phyloP scores from a whole-genome alignment of 2,113 vertebrate genomes.

The Silurus meridionalis region DNA sequence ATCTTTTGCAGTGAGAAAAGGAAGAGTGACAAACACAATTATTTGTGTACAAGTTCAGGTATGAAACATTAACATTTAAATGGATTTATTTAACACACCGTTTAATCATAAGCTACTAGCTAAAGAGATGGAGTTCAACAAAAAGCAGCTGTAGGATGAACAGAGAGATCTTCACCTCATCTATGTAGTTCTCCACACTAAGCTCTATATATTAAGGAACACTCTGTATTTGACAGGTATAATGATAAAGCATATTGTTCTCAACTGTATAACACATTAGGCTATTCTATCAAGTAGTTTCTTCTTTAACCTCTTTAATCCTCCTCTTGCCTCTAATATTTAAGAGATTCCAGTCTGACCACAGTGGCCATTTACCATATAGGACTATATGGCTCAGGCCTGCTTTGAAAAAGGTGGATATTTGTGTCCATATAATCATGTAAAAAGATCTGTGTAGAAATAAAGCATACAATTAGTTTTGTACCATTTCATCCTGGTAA shows the following conservation, averaged over 20 bases:
- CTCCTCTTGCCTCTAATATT: no score
- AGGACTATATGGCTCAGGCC: neutral
- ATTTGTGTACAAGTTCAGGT: neutral
- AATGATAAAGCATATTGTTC: neutral
- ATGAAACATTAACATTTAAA: neutral
- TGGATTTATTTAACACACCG: neutral
- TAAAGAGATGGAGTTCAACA: neutral
- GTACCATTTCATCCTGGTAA: no score
- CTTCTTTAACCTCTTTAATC: neutral
- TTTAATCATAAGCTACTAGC: neutral
- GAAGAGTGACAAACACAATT: neutral
- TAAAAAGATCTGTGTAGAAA: no score
- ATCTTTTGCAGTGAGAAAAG: conserved; percentile 1
- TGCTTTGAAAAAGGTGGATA: neutral
- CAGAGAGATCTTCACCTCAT: neutral
- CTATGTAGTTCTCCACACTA: neutral
- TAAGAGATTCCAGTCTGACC: neutral
- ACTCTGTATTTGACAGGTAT: neutral
- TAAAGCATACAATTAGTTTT: no score
- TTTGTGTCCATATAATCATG: neutral
- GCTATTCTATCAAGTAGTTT: neutral
- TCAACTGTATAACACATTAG: neutral
- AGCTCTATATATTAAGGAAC: neutral
- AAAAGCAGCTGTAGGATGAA: neutral
- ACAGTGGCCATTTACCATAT: neutral